These are phyloP conservation scores for Ptychoptera albimana DNA, from an alignment of 2,888 invertebrate genomes.

Conservation along the genomic window DNA sequence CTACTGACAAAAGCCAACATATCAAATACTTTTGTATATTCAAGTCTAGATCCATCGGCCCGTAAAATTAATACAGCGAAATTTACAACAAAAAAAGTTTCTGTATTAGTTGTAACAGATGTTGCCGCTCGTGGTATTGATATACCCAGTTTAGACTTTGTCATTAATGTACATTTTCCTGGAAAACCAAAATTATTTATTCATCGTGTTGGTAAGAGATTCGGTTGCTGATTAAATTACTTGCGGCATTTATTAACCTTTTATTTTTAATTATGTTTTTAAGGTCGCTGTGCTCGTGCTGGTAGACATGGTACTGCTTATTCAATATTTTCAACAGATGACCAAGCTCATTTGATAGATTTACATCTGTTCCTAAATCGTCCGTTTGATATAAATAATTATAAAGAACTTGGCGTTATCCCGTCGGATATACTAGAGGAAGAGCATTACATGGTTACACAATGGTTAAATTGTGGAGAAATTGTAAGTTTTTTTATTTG, in stretches of 20 bases:
- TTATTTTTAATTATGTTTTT: not conserved
- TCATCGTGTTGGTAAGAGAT: constrained; percentile 84
- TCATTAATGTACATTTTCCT: constrained; percentile 95
- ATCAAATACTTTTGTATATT: constrained; percentile 81
- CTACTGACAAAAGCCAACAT: constrained; percentile 46
- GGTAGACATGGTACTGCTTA: constrained; percentile 84
- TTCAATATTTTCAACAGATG: constrained; percentile 80
- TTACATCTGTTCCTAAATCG: constrained; percentile 83
- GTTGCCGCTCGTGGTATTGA: constrained; percentile 97
- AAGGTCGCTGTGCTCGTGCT: constrained; percentile 86
- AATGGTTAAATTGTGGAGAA: constrained; percentile 60
- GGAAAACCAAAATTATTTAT: constrained; percentile 94
- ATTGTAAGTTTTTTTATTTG: constrained; percentile 41
- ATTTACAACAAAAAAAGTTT: constrained; percentile 65
- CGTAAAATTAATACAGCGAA: constrained; percentile 88
- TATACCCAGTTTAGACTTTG: constrained; percentile 87
- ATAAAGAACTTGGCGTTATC: constrained; percentile 43
- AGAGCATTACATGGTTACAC: constrained; percentile 56
- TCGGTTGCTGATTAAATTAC: not conserved
- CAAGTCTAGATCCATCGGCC: constrained; percentile 84
- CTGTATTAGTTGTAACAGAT: constrained; percentile 87
- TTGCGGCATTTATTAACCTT: not conserved
- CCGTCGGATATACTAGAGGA: constrained; percentile 73
- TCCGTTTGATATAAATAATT: constrained; percentile 36
- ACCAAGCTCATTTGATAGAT: constrained; percentile 85